Conservation (phyloP, 1,140 invertebrate genomes). For the Maconellicoccus hirsutus region DNA sequence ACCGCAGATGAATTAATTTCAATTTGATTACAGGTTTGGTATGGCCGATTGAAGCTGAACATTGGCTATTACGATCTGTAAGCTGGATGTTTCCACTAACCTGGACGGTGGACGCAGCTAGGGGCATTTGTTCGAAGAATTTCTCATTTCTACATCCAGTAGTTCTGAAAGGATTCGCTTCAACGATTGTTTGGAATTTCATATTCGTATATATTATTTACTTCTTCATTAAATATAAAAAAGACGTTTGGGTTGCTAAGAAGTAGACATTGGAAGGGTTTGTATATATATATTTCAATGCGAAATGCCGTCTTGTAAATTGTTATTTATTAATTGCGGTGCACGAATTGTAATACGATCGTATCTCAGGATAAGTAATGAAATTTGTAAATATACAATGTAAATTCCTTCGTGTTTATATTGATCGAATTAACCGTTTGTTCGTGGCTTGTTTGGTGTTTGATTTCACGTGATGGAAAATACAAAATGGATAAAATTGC, state of each 20-base stretch:
- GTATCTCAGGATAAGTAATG: neutral
- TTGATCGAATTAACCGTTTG: too few species aligned
- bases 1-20: neutral
- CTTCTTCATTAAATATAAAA: constrained; percentile 23
- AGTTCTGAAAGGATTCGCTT: constrained; percentile 43
- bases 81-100: constrained; percentile 28
- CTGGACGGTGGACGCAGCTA: constrained; percentile 26
- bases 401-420: too few species aligned
- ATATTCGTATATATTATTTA: constrained; percentile 35
- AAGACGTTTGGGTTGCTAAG: constrained; percentile 24
- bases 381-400: neutral
- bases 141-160: constrained; percentile 35
- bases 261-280: neutral
- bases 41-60: constrained; percentile 29
- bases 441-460: too few species aligned
- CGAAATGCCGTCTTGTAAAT: neutral
- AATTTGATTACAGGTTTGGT: constrained; percentile 26
- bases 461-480: too few species aligned
- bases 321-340: neutral
- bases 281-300: neutral
- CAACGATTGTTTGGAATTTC: constrained; percentile 40
- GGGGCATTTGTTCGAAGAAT: constrained; percentile 28
- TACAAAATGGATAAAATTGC: too few species aligned
- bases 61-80: constrained; percentile 25
- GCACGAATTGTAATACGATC: neutral